These are phyloP conservation scores for Pseudolycoriella hygida DNA, from an alignment of 2,888 invertebrate species.

Conservation along the genomic window DNA sequence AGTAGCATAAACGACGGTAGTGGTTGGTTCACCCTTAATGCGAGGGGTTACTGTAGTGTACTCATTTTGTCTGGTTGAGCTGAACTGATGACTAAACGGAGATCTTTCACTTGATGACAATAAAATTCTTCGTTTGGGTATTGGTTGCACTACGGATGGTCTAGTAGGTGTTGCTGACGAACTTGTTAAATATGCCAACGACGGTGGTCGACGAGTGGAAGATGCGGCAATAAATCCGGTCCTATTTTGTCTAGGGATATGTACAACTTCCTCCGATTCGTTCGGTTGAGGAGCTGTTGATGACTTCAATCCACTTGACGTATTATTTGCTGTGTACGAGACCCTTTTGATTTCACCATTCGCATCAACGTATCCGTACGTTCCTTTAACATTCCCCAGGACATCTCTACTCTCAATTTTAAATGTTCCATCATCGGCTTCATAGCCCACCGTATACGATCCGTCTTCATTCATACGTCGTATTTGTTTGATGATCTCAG, in stretches of 20 bases:
- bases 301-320: constrained; percentile 27
- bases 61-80: neutral
- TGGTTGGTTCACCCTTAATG: constrained; percentile 12
- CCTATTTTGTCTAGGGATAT: constrained; percentile 23
- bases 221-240: constrained; percentile 26
- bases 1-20: constrained; percentile 17
- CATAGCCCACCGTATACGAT: constrained; percentile 69
- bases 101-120: constrained; percentile 18
- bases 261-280: constrained; percentile 23
- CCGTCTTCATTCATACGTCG: constrained; percentile 66
- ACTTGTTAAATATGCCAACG: constrained; percentile 26
- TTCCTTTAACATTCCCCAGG: constrained; percentile 63
- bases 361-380: constrained; percentile 63
- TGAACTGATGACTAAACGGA: constrained; percentile 1
- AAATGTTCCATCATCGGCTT: constrained; percentile 70
- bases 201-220: constrained; percentile 36
- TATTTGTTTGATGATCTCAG: constrained; percentile 67
- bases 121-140: constrained; percentile 36
- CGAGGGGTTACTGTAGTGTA: neutral
- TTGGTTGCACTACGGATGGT: constrained; percentile 45
- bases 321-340: constrained; percentile 43
- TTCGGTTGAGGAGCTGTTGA: neutral
- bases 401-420: constrained; percentile 71
- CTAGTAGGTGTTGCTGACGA: constrained; percentile 33
- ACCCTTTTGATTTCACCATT: constrained; percentile 63